phyloP scores from a whole-genome alignment of 2,797 vertebrate genomes.

The Lepidocolaptes lacrymiger region DNA sequence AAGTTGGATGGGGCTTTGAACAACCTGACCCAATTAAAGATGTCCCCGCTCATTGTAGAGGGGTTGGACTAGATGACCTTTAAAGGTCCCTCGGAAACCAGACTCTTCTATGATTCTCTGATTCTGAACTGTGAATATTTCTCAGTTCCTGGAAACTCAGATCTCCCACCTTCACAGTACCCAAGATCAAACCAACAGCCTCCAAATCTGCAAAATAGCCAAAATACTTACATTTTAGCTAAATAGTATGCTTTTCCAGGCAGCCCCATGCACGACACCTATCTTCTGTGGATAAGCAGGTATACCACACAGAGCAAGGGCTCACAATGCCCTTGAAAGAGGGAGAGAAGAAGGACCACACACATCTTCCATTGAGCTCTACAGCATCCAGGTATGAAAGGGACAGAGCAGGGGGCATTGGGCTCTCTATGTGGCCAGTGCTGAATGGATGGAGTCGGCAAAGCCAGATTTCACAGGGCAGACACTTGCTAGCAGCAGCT shows the following conservation, averaged over 20 bases:
- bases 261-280: neutral
- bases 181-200: neutral
- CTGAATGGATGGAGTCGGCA: neutral
- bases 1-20: neutral
- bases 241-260: neutral
- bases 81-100: neutral
- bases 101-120: neutral
- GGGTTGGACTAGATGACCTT: neutral
- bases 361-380: neutral
- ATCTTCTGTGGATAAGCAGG: neutral
- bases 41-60: neutral
- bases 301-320: neutral
- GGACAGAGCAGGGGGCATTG: neutral
- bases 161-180: neutral
- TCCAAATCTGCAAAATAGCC: neutral
- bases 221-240: neutral
- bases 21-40: neutral
- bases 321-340: neutral
- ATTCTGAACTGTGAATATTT: neutral
- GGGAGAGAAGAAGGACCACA: neutral
- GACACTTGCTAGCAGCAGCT: neutral
- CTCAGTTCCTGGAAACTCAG: neutral
- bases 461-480: neutral
- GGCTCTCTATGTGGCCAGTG: neutral
- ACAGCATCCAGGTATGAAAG: neutral